Percentiles rank a stretch among this genome's conserved stretches.
phyloP scores from a whole-genome alignment of 2,888 invertebrate genomes.

The Hyposoter dolosus region DNA sequence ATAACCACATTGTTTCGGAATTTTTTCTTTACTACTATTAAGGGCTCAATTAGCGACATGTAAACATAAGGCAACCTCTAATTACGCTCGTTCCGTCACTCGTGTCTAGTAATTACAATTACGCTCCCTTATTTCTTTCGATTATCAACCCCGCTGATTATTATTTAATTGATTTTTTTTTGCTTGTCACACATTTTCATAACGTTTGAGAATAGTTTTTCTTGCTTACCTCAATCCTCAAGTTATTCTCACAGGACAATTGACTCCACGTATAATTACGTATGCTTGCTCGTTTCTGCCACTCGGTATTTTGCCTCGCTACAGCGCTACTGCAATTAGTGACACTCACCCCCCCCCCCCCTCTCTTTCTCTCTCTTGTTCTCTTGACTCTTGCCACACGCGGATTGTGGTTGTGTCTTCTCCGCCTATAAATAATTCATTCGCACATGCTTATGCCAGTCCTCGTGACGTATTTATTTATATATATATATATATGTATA shows the following conservation, averaged over 20 bases:
- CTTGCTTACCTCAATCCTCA: conserved; percentile 14
- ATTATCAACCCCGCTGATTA: not conserved
- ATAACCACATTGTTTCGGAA: not conserved
- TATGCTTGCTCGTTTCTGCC: conserved; percentile 37
- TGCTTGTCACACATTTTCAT: not conserved
- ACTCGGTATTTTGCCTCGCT: conserved; percentile 34
- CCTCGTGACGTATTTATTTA: not conserved
- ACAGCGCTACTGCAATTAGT: conserved; percentile 57
- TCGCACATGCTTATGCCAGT: conserved; percentile 24
- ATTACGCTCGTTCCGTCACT: not conserved
- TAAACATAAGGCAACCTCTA: not conserved
- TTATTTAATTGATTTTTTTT: not conserved
- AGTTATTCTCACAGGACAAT: conserved; percentile 28
- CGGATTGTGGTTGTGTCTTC: conserved; percentile 17
- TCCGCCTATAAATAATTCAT: conserved; percentile 58
- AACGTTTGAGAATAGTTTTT: not conserved
- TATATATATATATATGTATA: not conserved
- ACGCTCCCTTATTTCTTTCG: not conserved
- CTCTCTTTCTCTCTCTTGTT: not conserved
- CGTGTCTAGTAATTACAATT: not conserved
- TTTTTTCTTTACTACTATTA: not conserved
- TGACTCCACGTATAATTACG: conserved; percentile 26
- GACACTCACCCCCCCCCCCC: conserved; percentile 21
- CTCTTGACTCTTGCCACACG: not conserved
- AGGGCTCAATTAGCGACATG: not conserved